Conservation (phyloP, 2,888 invertebrate species). For the Melinaea menophilus region DNA sequence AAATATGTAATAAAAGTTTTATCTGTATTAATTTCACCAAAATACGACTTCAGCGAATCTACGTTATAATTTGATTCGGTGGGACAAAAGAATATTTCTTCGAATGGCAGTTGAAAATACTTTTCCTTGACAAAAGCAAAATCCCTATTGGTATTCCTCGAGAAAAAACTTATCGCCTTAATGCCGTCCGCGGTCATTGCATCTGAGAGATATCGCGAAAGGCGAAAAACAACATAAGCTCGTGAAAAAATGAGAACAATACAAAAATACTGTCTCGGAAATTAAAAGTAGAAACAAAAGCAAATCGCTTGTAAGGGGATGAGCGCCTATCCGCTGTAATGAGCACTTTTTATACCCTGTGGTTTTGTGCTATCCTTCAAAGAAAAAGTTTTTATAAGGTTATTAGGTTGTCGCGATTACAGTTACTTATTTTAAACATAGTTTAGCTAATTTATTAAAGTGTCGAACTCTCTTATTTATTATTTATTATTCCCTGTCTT, state of each 20-base stretch:
- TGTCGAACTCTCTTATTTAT: not conserved
- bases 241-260: conserved; percentile 49
- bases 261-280: conserved; percentile 59
- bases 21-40: too few relatives aligned
- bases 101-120: conserved; percentile 15
- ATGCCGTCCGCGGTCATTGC: conserved; percentile 26
- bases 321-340: conserved; percentile 53
- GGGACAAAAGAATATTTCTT: not conserved
- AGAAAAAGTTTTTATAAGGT: conserved; percentile 23
- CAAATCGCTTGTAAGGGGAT: conserved; percentile 60
- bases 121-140: conserved; percentile 28
- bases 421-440: not conserved
- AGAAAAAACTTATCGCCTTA: conserved; percentile 34
- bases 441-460: not conserved
- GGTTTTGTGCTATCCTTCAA: conserved; percentile 23
- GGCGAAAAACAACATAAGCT: conserved; percentile 41
- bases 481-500: not conserved
- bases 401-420: conserved; percentile 15
- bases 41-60: too few relatives aligned
- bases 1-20: too few relatives aligned
- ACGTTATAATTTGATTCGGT: too few relatives aligned
- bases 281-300: conserved; percentile 68
- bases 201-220: conserved; percentile 29
- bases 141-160: conserved; percentile 28
- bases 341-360: conserved; percentile 41